phyloP scores from a whole-genome alignment of 1,140 invertebrate genomes.

The Laodelphax striatellus region DNA sequence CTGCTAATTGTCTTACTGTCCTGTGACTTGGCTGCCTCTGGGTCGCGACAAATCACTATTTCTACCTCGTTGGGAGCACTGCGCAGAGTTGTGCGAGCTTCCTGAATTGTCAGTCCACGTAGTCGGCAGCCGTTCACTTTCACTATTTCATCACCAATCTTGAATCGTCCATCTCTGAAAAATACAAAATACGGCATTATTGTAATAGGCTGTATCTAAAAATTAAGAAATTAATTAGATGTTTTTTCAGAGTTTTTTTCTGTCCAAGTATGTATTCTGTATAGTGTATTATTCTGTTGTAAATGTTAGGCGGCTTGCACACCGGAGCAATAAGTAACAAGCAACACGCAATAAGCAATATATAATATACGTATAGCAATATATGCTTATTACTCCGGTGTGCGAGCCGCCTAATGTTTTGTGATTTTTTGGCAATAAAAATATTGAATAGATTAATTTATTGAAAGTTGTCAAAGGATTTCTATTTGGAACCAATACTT shows the following conservation, averaged over 20 bases:
- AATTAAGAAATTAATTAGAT: too few relatives aligned
- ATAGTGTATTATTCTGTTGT: neutral
- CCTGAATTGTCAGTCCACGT: constrained; percentile 43
- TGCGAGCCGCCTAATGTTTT: too few relatives aligned
- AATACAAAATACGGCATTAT: constrained; percentile 14
- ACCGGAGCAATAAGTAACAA: too few relatives aligned
- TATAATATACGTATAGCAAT: too few relatives aligned
- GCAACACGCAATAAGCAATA: too few relatives aligned
- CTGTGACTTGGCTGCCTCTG: neutral
- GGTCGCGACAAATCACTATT: constrained; percentile 37
- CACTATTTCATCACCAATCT: constrained; percentile 52
- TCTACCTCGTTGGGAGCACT: constrained; percentile 40
- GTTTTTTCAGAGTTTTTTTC: too few relatives aligned
- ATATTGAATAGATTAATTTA: too few relatives aligned
- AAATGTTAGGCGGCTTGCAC: too few relatives aligned
- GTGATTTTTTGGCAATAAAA: too few relatives aligned
- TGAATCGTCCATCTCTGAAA: constrained; percentile 42
- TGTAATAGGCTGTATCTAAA: constrained; percentile 9
- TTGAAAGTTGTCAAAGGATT: too few relatives aligned
- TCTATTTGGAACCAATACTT: too few relatives aligned
- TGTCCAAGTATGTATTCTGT: neutral
- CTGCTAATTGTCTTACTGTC: neutral
- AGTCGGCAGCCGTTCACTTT: constrained; percentile 51
- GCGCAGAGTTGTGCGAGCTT: constrained; percentile 44
- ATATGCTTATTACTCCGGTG: too few relatives aligned